These are phyloP conservation scores for Vespertilio murinus DNA, from an alignment of 2,797 vertebrate species.

Conservation along the genomic window DNA sequence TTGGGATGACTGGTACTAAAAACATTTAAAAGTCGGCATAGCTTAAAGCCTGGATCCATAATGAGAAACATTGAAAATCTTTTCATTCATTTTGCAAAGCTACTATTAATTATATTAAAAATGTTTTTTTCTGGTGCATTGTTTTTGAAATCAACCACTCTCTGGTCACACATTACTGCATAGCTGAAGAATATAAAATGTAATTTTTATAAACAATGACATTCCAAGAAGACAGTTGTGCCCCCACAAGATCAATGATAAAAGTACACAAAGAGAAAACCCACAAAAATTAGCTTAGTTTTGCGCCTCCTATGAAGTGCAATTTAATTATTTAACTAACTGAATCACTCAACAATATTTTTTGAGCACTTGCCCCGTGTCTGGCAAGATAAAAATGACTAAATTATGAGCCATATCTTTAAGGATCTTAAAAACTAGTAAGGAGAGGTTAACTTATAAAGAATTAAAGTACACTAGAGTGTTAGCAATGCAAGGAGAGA, in stretches of 20 bases:
- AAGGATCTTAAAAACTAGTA: background rate
- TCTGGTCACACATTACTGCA: background rate
- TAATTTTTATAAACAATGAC: slow-evolving; percentile 9
- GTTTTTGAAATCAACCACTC: background rate
- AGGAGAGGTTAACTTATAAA: background rate
- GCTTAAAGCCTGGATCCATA: background rate
- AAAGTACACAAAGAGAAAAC: slow-evolving; percentile 23
- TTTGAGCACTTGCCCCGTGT: background rate
- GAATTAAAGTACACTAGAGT: background rate
- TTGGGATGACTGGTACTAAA: slow-evolving; percentile 30
- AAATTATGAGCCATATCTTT: background rate
- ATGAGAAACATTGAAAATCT: background rate
- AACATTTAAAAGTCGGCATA: background rate
- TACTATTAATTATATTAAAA: slow-evolving; percentile 35
- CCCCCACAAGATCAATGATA: background rate
- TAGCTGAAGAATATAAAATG: background rate
- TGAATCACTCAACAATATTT: slow-evolving; percentile 2
- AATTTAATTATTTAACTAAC: slow-evolving; percentile 34
- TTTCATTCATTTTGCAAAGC: background rate
- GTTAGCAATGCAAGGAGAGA: background rate
- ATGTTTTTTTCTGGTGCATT: background rate
- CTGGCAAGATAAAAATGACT: background rate
- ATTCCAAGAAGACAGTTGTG: background rate
- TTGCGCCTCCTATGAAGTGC: background rate
- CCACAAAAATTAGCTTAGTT: slow-evolving; percentile 6